Evolutionary conservation across 1,140 invertebrate genomes (phyloP).

Genomic region (Caerostris darwini): DNA sequence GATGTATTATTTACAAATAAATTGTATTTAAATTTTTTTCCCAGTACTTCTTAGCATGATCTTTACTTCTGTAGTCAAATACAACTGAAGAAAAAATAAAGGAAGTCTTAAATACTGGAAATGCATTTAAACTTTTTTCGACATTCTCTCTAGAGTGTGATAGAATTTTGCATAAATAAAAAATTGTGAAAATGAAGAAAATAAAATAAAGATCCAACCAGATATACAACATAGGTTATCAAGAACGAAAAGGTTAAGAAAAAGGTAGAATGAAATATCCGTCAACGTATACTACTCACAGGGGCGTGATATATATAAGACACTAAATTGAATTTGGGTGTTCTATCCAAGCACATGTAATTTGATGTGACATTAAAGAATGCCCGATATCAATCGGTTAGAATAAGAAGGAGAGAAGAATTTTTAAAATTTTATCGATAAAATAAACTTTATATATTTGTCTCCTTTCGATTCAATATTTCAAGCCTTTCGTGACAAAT

Average conservation of each 20-base stretch:
- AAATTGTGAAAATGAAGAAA: not conserved
- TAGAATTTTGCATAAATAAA: conserved; percentile 36
- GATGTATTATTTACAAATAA: too few relatives aligned
- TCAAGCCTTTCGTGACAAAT: conserved; percentile 3
- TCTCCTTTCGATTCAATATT: conserved; percentile 46
- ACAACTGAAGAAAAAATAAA: not conserved
- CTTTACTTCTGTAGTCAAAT: too few relatives aligned
- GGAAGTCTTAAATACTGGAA: not conserved
- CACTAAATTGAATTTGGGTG: conserved; percentile 72
- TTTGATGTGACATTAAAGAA: conserved; percentile 71
- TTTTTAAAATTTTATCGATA: conserved; percentile 57
- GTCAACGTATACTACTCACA: conserved; percentile 47
- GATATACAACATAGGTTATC: conserved; percentile 40
- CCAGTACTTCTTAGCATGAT: too few relatives aligned
- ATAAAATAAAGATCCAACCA: not conserved
- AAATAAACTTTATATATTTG: conserved; percentile 45
- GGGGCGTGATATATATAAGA: conserved; percentile 55
- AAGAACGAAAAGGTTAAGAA: conserved; percentile 32
- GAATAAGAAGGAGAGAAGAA: conserved; percentile 36
- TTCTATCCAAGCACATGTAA: conserved; percentile 51
- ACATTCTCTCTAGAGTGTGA: conserved; percentile 11
- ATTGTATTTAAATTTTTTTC: too few relatives aligned
- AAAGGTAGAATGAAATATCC: conserved; percentile 43
- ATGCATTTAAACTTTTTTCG: not conserved
- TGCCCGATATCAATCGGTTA: conserved; percentile 49